Conservation (phyloP, 2,113 vertebrate species). For the Tachycineta bicolor region DNA sequence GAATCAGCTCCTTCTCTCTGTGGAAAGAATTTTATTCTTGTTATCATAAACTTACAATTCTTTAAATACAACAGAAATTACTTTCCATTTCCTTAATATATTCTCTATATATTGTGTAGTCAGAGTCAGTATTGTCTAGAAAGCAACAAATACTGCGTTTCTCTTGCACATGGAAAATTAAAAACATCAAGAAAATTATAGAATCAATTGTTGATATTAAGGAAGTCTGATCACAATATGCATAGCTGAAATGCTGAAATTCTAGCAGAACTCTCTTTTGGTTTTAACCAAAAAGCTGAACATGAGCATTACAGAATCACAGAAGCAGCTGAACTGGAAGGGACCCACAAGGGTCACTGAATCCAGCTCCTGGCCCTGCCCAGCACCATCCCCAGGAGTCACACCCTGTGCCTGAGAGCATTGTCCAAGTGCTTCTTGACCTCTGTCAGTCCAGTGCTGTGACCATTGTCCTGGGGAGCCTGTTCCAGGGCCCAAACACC, state of each 20-base stretch:
- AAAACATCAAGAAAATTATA: neutral
- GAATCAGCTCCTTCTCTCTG: neutral
- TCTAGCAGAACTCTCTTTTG: neutral
- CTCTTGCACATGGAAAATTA: neutral
- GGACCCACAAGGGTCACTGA: fast-evolving
- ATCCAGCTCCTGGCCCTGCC: neutral
- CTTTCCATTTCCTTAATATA: neutral
- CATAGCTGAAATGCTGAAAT: neutral
- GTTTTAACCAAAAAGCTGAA: neutral
- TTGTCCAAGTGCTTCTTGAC: fast-evolving
- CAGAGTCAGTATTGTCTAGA: neutral
- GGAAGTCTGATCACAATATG: neutral
- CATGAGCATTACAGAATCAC: neutral
- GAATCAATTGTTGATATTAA: neutral
- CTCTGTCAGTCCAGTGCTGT: neutral
- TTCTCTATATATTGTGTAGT: neutral
- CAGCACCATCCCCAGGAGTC: neutral
- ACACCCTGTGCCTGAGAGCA: neutral
- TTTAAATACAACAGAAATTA: neutral
- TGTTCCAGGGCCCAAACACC: neutral
- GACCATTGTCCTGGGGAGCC: neutral
- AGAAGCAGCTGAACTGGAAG: neutral
- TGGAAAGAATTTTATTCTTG: neutral
- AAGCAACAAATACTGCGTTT: neutral
- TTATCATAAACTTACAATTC: neutral